Conservation (phyloP, 2,113 vertebrate species). For the Hylia prasina region DNA sequence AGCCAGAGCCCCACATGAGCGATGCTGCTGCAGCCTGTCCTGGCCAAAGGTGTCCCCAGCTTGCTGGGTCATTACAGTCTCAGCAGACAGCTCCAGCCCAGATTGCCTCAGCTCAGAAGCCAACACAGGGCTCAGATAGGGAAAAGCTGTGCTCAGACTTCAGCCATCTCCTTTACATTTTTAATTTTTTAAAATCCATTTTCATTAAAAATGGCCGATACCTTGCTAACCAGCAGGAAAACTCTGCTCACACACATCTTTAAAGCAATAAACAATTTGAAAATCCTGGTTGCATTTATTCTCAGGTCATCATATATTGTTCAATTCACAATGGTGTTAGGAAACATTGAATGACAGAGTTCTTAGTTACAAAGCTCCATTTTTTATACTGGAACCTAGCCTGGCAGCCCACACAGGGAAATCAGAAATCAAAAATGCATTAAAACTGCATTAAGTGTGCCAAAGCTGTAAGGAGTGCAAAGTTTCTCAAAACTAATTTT, state of each 20-base stretch:
- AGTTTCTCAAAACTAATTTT: neutral
- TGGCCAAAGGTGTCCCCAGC: neutral
- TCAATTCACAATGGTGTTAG: neutral
- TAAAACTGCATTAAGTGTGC: neutral
- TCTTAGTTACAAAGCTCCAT: neutral
- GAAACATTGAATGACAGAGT: neutral
- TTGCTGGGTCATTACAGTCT: neutral
- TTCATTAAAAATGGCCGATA: neutral
- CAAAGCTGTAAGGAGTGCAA: neutral
- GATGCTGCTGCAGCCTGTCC: neutral
- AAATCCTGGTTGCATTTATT: neutral
- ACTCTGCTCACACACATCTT: neutral
- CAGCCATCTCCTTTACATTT: neutral
- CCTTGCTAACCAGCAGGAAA: neutral
- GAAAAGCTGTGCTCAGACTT: neutral
- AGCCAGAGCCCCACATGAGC: accelerated
- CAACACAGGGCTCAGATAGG: accelerated
- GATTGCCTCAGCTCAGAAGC: neutral
- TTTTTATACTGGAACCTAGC: neutral
- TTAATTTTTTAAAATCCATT: neutral
- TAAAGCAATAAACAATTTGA: neutral
- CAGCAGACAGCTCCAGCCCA: neutral
- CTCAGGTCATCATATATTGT: neutral
- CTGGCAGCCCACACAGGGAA: neutral
- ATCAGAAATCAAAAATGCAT: neutral